Evolutionary conservation across 2,888 invertebrate species (phyloP).

Genomic region (Himalopsyche anomala): DNA sequence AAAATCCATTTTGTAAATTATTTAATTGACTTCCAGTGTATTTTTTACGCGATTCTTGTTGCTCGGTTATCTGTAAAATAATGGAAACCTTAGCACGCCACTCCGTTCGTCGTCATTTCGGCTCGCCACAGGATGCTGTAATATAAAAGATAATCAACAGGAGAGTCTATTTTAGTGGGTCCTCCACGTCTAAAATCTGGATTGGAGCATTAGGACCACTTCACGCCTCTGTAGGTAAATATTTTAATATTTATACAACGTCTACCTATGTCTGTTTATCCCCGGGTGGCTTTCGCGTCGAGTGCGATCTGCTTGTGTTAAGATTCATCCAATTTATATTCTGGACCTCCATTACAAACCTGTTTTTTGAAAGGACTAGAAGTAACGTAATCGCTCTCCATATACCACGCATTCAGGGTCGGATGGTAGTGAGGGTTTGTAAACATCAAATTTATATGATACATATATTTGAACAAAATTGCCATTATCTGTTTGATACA

Average conservation of each 20-base stretch:
- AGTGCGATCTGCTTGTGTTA: not conserved
- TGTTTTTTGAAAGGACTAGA: too few species aligned
- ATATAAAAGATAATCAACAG: constrained; percentile 34
- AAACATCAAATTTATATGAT: too few species aligned
- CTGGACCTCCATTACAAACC: too few species aligned
- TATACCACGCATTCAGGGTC: too few species aligned
- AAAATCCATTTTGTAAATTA: too few species aligned
- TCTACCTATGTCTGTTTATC: not conserved
- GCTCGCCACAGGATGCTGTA: constrained; percentile 6
- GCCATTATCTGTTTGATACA: too few species aligned
- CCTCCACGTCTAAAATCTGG: not conserved
- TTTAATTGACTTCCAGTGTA: too few species aligned
- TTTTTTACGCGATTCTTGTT: too few species aligned
- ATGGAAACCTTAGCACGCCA: not conserved
- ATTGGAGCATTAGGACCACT: not conserved
- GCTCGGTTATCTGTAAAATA: not conserved
- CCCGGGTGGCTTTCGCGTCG: not conserved
- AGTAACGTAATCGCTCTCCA: too few species aligned
- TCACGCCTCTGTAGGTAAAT: constrained; percentile 15
- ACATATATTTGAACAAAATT: too few species aligned
- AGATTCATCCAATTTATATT: not conserved
- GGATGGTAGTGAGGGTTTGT: too few species aligned
- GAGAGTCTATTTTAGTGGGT: constrained; percentile 2
- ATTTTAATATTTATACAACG: constrained; percentile 9
- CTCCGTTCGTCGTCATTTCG: not conserved